Conservation (phyloP, 2,888 invertebrate genomes). For the Amphipoea lucens region DNA sequence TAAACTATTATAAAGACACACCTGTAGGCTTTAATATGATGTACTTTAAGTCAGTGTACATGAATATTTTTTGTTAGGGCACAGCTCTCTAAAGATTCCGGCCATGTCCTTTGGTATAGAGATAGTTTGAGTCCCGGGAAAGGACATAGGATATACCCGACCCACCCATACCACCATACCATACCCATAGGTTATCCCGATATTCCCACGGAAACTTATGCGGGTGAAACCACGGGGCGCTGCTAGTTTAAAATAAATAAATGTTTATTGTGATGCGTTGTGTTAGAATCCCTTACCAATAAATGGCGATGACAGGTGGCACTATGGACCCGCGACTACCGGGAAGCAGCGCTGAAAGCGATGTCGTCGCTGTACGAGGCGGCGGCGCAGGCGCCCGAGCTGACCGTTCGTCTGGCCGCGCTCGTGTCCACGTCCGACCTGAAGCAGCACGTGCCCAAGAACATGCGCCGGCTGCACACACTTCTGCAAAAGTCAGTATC, state of each 20-base stretch:
- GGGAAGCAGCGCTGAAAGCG: conserved; percentile 78
- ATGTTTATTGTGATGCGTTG: neutral
- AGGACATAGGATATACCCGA: no score
- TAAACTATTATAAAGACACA: no score
- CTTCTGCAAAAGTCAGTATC: conserved; percentile 73
- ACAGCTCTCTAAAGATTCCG: no score
- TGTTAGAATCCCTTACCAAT: neutral
- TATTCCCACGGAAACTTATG: no score
- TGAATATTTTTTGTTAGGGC: no score
- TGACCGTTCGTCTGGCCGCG: conserved; percentile 70
- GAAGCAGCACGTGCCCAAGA: conserved; percentile 66
- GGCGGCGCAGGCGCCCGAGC: conserved; percentile 60
- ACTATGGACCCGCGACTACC: conserved; percentile 82
- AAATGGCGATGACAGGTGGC: conserved; percentile 73
- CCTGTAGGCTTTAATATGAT: no score
- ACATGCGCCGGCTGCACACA: conserved; percentile 74
- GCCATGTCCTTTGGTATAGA: no score
- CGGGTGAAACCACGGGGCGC: no score
- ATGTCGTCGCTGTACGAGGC: conserved; percentile 73
- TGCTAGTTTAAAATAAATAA: neutral
- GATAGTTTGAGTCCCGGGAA: no score
- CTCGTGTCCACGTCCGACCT: conserved; percentile 76
- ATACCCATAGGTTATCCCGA: no score
- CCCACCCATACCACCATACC: no score
- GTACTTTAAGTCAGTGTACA: no score